A percentile compares a stretch with the other conserved stretches of the same genome.
Conservation (phyloP, 2,888 invertebrate genomes). For the Macrophya annulata region DNA sequence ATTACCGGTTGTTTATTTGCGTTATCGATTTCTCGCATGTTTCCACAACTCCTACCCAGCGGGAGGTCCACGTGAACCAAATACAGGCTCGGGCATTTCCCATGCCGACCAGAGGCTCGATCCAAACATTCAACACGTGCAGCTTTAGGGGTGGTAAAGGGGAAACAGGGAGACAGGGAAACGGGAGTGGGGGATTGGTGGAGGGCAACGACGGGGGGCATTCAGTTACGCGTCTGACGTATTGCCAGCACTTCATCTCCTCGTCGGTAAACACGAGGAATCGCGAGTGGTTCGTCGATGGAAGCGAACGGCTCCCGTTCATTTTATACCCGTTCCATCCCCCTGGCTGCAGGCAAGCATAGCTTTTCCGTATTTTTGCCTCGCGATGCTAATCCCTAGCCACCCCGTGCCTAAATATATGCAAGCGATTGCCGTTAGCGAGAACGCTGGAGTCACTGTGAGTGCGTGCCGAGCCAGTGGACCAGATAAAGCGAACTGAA, state of each 20-base stretch:
- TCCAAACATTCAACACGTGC: slow-evolving; percentile 55
- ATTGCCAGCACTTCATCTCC: slow-evolving; percentile 62
- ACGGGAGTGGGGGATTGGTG: not conserved
- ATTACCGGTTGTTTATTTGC: slow-evolving; percentile 54
- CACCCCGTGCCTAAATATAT: slow-evolving; percentile 52
- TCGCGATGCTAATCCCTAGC: slow-evolving; percentile 50
- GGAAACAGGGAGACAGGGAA: not conserved
- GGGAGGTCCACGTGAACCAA: slow-evolving; percentile 53
- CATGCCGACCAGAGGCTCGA: slow-evolving; percentile 47
- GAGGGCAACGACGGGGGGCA: slow-evolving; percentile 6
- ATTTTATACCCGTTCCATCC: not conserved
- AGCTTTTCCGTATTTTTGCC: slow-evolving; percentile 48
- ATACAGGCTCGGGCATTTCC: slow-evolving; percentile 51
- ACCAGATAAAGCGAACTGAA: slow-evolving; percentile 53
- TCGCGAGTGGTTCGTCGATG: slow-evolving; percentile 60
- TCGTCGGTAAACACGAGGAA: slow-evolving; percentile 68
- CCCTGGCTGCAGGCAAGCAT: not conserved
- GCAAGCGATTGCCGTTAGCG: slow-evolving; percentile 42
- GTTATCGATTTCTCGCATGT: slow-evolving; percentile 60
- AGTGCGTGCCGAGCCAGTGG: slow-evolving; percentile 48
- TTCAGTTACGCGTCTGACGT: slow-evolving; percentile 57
- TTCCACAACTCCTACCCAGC: slow-evolving; percentile 27
- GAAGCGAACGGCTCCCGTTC: slow-evolving; percentile 3
- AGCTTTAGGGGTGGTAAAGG: not conserved
- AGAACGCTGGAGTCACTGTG: not conserved